Base-by-base conservation (phyloP, 2,888 invertebrate genomes). In the Nowickia ferox region DNA sequence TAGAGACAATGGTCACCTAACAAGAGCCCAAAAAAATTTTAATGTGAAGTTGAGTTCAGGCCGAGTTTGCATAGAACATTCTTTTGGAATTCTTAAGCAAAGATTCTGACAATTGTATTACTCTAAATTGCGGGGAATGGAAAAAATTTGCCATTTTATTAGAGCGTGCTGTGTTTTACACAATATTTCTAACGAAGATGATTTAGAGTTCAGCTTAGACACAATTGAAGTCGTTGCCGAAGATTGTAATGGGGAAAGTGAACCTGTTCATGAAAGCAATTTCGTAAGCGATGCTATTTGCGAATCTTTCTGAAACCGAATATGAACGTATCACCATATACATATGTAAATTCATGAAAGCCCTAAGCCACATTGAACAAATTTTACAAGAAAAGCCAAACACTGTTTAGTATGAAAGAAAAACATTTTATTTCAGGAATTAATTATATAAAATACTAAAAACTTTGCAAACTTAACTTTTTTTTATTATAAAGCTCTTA, bases 41-140 rank as follows among this genome's bases (percentile, higher is more conserved):
- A 87, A 87, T 48, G 74, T 75, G 2, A 84, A 83, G 30, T n/a
- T 85, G 19, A 80, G 76, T 30, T 82, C 66, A 1, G 76, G 72
- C 15, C 76, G 84, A 10, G 83, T 83, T n/a, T 10, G 22, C 0
- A 79, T 79, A 42, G n/a, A n/a, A n/a, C n/a, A n/a, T n/a, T n/a
- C n/a, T n/a, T n/a, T n/a, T n/a, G n/a, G n/a, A n/a, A n/a, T n/a
- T n/a, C n/a, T n/a, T n/a, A n/a, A n/a, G n/a, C n/a, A n/a, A n/a
- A n/a, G n/a, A n/a, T n/a, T n/a, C n/a, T n/a, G n/a, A n/a, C n/a
- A n/a, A n/a, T n/a, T n/a, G n/a, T n/a, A n/a, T n/a, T n/a, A n/a
- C n/a, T n/a, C n/a, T n/a, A n/a, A n/a, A n/a, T n/a, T n/a, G n/a
- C n/a, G n/a, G n/a, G n/a, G n/a, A n/a, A n/a, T n/a, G n/a, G n/a